A percentile compares a stretch with the other conserved stretches of the same genome.
Evolutionary conservation across 2,113 vertebrate species (phyloP).

Genomic region (Siphamia tubifer): DNA sequence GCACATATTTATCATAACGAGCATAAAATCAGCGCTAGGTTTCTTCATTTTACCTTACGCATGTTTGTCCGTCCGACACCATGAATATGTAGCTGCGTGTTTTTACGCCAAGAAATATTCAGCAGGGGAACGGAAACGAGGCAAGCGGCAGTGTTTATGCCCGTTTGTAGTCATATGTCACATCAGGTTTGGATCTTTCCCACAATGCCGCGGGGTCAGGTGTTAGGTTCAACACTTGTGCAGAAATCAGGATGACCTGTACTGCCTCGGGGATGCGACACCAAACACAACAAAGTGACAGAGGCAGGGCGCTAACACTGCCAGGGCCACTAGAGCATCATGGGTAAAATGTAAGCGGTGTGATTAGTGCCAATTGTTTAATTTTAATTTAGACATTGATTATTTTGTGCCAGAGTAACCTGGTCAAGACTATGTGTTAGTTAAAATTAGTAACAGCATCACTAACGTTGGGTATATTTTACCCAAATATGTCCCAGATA

Average conservation of each 20-base stretch:
- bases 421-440: no score
- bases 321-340: background rate
- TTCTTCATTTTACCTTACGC: conserved; percentile 52
- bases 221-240: conserved; percentile 72
- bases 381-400: no score
- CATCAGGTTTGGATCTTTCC: conserved; percentile 50
- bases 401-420: no score
- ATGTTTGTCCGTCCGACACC: conserved; percentile 48
- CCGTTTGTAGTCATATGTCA: conserved; percentile 66
- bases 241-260: conserved; percentile 70
- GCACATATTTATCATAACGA: conserved; percentile 22
- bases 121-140: background rate
- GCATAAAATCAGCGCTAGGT: conserved; percentile 8
- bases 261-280: conserved; percentile 38
- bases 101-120: background rate
- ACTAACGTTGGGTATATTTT: no score
- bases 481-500: no score
- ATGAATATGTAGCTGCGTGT: conserved; percentile 41
- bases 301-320: conserved; percentile 30
- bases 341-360: background rate
- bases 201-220: conserved; percentile 69
- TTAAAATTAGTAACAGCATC: no score
- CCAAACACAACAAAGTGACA: conserved; percentile 54
- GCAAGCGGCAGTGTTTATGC: conserved; percentile 39
- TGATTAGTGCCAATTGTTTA: no score